phyloP scores from a whole-genome alignment of 2,888 invertebrate species.

The Drosophila algonquin region DNA sequence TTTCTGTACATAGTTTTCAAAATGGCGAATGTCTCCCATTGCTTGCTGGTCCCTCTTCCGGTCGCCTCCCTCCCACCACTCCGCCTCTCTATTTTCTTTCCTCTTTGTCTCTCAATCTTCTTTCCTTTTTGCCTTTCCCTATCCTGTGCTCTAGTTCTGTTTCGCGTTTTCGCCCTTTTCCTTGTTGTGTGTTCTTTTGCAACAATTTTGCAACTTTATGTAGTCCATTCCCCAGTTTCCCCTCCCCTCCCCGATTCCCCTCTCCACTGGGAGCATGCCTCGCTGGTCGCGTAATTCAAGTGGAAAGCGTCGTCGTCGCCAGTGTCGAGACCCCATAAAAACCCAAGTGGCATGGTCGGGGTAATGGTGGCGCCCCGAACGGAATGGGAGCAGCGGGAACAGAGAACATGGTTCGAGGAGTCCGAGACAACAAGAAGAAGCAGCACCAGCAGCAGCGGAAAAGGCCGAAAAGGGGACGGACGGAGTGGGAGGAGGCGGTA shows the following conservation, averaged over 20 bases:
- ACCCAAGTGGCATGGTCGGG: slow-evolving; percentile 59
- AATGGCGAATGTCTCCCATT: slow-evolving; percentile 58
- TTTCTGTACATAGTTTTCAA: slow-evolving; percentile 57
- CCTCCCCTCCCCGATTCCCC: no score
- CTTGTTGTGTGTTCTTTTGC: not conserved
- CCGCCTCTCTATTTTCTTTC: not conserved
- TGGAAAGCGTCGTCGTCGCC: slow-evolving; percentile 71
- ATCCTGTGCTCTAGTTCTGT: not conserved
- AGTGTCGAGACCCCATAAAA: slow-evolving; percentile 60
- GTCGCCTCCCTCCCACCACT: not conserved
- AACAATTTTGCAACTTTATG: slow-evolving; percentile 67
- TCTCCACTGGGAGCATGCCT: slow-evolving; percentile 49
- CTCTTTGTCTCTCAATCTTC: no score
- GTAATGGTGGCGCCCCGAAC: not conserved
- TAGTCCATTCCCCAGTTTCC: slow-evolving; percentile 22
- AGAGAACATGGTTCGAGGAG: slow-evolving; percentile 55
- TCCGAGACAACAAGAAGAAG: slow-evolving; percentile 45
- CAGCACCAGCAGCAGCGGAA: slow-evolving; percentile 19
- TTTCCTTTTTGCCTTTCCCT: not conserved
- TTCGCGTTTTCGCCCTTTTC: not conserved
- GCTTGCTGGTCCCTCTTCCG: not conserved
- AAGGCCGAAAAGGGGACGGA: not conserved
- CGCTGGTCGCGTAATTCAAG: slow-evolving; percentile 77
- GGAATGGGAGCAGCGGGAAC: slow-evolving; percentile 32
- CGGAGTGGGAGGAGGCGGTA: slow-evolving; percentile 13